Conservation (phyloP, 2,113 vertebrate genomes). For the Bubo blakistoni region DNA sequence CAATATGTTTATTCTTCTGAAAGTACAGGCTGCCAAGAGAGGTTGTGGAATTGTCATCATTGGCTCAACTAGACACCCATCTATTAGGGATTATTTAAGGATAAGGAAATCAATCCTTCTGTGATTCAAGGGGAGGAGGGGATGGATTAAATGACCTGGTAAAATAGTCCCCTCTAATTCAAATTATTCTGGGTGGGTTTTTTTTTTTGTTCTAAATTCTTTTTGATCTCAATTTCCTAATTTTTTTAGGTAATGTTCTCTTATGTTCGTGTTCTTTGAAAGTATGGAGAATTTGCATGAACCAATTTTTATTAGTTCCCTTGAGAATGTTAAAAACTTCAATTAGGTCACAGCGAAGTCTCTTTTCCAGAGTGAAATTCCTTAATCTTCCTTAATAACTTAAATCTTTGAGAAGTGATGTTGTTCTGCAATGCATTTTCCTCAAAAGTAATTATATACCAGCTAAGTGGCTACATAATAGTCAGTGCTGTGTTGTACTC, state of each 20-base stretch:
- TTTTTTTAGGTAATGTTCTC: slow-evolving; percentile 45
- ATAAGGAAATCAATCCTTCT: slow-evolving; percentile 48
- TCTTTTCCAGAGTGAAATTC: slow-evolving; percentile 72
- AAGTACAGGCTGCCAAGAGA: slow-evolving; percentile 33
- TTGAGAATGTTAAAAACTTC: slow-evolving; percentile 68
- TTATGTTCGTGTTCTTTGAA: slow-evolving; percentile 52
- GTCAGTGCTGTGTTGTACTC: slow-evolving; percentile 32
- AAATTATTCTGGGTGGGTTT: background rate
- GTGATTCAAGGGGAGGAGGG: slow-evolving; percentile 2
- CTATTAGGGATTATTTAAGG: slow-evolving; percentile 63
- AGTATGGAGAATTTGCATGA: slow-evolving; percentile 66
- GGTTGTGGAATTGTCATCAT: slow-evolving; percentile 60
- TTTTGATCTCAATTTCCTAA: slow-evolving; percentile 56
- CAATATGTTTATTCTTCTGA: slow-evolving; percentile 57
- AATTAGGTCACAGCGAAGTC: slow-evolving; percentile 71
- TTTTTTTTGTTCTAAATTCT: slow-evolving; percentile 7
- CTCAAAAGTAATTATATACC: slow-evolving; percentile 67
- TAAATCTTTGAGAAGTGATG: slow-evolving; percentile 68
- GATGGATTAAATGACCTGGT: slow-evolving; percentile 15
- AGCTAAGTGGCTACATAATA: slow-evolving; percentile 55
- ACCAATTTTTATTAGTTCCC: slow-evolving; percentile 69
- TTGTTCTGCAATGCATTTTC: slow-evolving; percentile 63
- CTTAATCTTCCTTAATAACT: slow-evolving; percentile 73
- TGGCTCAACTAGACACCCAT: slow-evolving; percentile 44
- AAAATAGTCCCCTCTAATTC: slow-evolving; percentile 1